Evolutionary conservation across 1,140 invertebrate species (phyloP), one percentile per base, ranked within the genome.

Genomic region (Penaeus japonicus): DNA sequence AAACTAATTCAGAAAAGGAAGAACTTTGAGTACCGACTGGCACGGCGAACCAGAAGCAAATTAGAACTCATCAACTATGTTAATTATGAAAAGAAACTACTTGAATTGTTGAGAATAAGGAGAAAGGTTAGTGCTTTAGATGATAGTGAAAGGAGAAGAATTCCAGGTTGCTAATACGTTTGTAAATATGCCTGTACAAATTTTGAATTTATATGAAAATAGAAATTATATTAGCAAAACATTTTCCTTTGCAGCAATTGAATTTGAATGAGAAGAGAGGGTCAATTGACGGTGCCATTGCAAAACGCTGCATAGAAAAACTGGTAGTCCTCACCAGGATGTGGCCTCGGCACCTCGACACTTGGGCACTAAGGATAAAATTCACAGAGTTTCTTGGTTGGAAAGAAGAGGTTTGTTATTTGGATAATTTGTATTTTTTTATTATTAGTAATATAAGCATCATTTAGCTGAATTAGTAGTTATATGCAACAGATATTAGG

Each of bases 1-100:
- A 73, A 70, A 18, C 32, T 87, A 24, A 87, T 82, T n/a, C 78
- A 87, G 57, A 87, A 82, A 35, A 80, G 85, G 54, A 87, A 53
- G 39, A 79, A 87, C 22, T 75, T 81, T 55, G 20, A 82, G 7
- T 87, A 87, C 75, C 85, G 85, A 12, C 39, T 87, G 22, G 65
- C 35, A 24, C 57, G 85, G 59, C 70, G 24, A 15, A 65, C 79
- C 27, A 87, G 82, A 30, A 65, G 30, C 10, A 87, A 87, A 81
- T 7, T 15, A 32, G 85, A 87, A 82, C 75, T 73, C 20, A 55
- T 87, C 3, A 82, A 82, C 39, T 82, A 55, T 27, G 35, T 87
- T 35, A 57, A 87, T 35, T 87, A 82, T 87, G 85, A 87, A 70
- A 73, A 54, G 39, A 87, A 87, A 73, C 27, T 87, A 35, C 30